Percentiles rank a stretch among this genome's conserved stretches.
These are phyloP conservation scores for Heliconius eleuchia DNA, from an alignment of 1,140 invertebrate genomes.

Conservation along the genomic window DNA sequence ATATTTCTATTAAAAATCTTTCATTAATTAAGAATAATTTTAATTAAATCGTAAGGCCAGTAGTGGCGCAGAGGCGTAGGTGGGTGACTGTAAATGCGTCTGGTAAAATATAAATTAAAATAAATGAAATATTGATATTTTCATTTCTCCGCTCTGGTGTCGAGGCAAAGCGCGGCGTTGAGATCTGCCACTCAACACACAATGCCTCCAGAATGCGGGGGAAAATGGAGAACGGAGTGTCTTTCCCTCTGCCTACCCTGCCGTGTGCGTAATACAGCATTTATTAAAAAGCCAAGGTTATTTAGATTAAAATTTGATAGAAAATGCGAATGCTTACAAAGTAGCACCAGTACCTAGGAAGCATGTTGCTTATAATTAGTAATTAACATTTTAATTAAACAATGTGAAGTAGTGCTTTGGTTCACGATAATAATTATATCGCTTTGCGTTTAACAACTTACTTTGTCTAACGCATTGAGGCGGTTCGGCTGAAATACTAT, in stretches of 20 bases:
- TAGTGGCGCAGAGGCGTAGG: no score
- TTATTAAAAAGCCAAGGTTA: not conserved
- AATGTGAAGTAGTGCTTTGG: not conserved
- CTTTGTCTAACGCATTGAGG: not conserved
- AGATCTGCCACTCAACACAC: no score
- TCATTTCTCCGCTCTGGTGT: no score
- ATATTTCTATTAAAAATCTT: slow-evolving; percentile 44
- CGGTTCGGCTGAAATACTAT: no score
- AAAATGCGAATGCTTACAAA: slow-evolving; percentile 13
- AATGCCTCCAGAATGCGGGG: no score
- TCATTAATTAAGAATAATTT: slow-evolving; percentile 38
- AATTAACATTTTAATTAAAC: slow-evolving; percentile 19
- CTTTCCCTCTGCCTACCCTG: no score
- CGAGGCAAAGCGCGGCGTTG: no score
- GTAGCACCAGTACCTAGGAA: not conserved
- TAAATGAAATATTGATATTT: no score
- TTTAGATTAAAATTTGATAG: not conserved
- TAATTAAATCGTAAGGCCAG: not conserved
- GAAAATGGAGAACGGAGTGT: no score
- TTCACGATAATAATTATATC: not conserved
- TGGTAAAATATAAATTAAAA: no score
- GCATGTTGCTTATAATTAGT: slow-evolving; percentile 23
- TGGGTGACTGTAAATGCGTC: no score
- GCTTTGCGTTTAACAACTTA: not conserved
- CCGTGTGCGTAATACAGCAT: not conserved